phyloP scores from a whole-genome alignment of 2,797 vertebrate genomes.

The Dipus sagitta region DNA sequence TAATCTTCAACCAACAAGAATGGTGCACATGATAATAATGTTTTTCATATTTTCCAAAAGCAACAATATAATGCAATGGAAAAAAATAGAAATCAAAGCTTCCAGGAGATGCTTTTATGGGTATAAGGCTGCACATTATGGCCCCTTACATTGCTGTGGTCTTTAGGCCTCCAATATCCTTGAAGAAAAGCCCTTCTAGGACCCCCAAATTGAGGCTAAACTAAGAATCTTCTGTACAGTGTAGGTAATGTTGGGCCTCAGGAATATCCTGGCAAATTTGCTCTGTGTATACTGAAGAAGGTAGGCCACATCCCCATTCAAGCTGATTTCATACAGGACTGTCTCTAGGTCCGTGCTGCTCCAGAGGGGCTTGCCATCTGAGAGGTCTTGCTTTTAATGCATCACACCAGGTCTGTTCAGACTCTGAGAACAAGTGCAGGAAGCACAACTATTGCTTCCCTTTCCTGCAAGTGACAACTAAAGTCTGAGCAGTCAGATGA shows the following conservation, averaged over 20 bases:
- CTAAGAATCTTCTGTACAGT: not conserved
- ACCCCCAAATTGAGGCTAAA: not conserved
- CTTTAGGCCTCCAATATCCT: not conserved
- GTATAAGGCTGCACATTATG: no score
- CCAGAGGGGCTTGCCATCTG: not conserved
- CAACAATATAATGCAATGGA: not conserved
- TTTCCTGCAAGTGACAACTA: conserved; percentile 20
- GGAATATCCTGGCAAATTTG: not conserved
- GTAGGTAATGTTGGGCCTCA: not conserved
- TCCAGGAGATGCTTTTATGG: not conserved
- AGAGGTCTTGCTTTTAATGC: not conserved
- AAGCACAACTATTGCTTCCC: not conserved
- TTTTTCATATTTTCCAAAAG: not conserved
- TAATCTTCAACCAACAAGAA: not conserved
- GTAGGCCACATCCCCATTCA: fast-evolving
- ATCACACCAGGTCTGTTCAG: not conserved
- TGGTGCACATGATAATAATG: not conserved
- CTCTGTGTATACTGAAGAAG: not conserved
- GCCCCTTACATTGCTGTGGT: not conserved
- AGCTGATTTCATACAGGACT: not conserved
- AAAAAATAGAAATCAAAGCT: not conserved
- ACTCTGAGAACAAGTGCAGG: not conserved
- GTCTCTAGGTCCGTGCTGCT: not conserved
- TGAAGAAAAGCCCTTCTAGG: not conserved
- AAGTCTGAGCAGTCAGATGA: not conserved